Conservation (phyloP, 2,888 invertebrate species). For the Drosophila emarginata region DNA sequence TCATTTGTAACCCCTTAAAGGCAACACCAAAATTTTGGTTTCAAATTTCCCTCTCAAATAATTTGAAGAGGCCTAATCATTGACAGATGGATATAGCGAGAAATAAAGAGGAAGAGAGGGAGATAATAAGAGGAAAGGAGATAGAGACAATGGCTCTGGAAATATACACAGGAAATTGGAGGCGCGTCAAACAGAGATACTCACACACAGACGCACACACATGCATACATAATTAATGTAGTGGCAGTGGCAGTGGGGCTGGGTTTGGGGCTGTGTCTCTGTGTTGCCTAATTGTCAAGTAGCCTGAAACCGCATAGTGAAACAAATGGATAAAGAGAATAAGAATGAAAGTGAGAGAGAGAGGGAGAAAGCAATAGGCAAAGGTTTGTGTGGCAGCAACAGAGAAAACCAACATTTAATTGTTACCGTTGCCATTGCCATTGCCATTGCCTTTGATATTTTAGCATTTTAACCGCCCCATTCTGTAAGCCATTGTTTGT, state of each 20-base stretch:
- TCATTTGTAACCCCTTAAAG: constrained; percentile 6
- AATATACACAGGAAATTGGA: constrained; percentile 58
- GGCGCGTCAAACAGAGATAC: constrained; percentile 49
- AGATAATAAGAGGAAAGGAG: not conserved
- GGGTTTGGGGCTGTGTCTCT: constrained; percentile 21
- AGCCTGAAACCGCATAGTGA: constrained; percentile 46
- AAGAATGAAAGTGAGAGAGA: not conserved
- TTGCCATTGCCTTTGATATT: constrained; percentile 68
- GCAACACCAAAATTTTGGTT: constrained; percentile 2
- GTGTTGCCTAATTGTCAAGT: constrained; percentile 68
- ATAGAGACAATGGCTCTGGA: not conserved
- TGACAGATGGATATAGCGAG: not conserved
- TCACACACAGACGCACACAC: constrained; percentile 3
- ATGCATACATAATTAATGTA: constrained; percentile 66
- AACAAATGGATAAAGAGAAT: not conserved
- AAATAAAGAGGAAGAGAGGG: not conserved
- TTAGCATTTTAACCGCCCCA: constrained; percentile 50
- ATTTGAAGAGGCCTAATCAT: constrained; percentile 4
- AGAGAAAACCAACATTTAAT: constrained; percentile 45
- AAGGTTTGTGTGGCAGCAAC: not conserved
- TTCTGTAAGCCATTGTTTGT: constrained; percentile 16
- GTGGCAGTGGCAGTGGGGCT: too few relatives aligned
- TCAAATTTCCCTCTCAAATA: constrained; percentile 9
- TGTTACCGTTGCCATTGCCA: constrained; percentile 68
- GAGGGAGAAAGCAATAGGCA: not conserved